phyloP scores from a whole-genome alignment of 2,113 vertebrate genomes.

The Bostrychus sinensis region DNA sequence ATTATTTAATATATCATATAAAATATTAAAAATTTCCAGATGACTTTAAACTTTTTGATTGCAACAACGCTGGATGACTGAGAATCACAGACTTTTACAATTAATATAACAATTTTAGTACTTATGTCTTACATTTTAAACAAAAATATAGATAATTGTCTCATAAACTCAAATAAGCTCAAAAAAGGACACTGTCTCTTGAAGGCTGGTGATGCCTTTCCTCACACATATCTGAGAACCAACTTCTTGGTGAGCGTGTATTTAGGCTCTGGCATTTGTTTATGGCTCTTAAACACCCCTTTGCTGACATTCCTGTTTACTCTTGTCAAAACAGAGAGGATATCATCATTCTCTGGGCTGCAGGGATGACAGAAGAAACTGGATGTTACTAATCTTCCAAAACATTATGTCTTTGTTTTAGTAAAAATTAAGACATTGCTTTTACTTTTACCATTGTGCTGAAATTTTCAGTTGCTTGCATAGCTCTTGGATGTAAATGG shows the following conservation, averaged over 20 bases:
- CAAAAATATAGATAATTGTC: too few species aligned
- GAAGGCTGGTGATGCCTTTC: not conserved
- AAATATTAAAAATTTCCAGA: too few species aligned
- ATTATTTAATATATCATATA: too few species aligned
- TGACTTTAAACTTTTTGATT: too few species aligned
- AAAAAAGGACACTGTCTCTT: not conserved
- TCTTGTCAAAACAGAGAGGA: slow-evolving; percentile 83
- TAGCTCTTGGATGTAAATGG: slow-evolving; percentile 83
- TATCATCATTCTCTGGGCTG: slow-evolving; percentile 68
- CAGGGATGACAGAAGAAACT: slow-evolving; percentile 14
- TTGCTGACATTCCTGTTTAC: slow-evolving; percentile 86
- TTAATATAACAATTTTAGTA: too few species aligned
- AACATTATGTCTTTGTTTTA: not conserved
- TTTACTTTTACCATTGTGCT: slow-evolving; percentile 55
- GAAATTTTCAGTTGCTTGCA: slow-evolving; percentile 73
- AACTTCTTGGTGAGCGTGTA: slow-evolving; percentile 87
- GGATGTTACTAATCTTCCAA: not conserved
- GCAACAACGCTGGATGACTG: too few species aligned
- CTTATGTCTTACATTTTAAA: too few species aligned
- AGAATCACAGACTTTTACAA: too few species aligned
- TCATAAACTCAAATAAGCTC: too few species aligned
- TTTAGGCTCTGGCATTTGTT: slow-evolving; percentile 89
- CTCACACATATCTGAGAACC: slow-evolving; percentile 64
- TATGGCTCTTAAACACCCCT: slow-evolving; percentile 19
- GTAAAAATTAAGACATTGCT: not conserved